These are phyloP conservation scores for Melanocharis versteri DNA, from an alignment of 2,113 vertebrate species.

Conservation along the genomic window DNA sequence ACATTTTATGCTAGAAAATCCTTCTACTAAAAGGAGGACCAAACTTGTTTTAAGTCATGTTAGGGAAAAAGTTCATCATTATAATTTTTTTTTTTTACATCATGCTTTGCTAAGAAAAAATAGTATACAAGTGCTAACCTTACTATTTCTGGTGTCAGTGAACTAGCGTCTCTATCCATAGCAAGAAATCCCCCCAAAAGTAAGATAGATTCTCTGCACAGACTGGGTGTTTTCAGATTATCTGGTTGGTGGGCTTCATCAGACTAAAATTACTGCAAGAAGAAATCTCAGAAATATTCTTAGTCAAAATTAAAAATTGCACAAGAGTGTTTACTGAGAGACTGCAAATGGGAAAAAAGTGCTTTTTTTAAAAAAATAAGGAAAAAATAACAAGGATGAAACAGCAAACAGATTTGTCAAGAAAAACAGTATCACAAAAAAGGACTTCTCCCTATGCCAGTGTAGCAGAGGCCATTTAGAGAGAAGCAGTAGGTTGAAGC, in stretches of 20 bases:
- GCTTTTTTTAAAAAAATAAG: neutral
- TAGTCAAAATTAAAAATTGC: neutral
- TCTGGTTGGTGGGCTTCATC: neutral
- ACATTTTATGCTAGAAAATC: neutral
- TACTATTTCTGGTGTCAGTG: neutral
- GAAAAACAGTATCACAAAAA: neutral
- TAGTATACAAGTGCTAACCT: neutral
- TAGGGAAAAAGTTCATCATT: neutral
- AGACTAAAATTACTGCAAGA: neutral
- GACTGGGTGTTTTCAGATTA: neutral
- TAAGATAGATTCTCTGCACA: neutral
- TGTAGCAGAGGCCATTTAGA: neutral
- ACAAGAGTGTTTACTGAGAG: neutral
- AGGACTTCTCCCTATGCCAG: neutral
- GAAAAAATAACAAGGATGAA: neutral
- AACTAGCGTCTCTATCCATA: neutral
- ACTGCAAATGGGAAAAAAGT: neutral
- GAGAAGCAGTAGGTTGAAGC: neutral
- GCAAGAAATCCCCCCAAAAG: neutral
- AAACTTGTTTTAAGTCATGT: neutral
- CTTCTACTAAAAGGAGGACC: neutral
- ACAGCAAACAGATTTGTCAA: neutral
- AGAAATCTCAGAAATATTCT: neutral
- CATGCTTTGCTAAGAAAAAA: neutral
- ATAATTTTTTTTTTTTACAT: neutral